These are phyloP conservation scores for Peromyscus californicus DNA, from an alignment of 2,113 vertebrate species.

Conservation along the genomic window DNA sequence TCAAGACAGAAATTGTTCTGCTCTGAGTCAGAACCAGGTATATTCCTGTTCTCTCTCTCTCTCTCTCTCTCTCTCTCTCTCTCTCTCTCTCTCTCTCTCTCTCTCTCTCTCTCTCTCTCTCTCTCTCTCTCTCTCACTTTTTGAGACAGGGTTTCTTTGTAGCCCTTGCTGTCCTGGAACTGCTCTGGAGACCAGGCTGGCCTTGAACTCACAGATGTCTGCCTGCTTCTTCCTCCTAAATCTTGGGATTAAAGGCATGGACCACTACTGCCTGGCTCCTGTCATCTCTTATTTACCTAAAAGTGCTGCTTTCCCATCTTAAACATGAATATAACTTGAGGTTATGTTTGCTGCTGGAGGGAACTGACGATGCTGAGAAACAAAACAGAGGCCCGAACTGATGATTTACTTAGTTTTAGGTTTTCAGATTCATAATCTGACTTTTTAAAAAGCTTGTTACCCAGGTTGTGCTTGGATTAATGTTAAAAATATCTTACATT, in stretches of 20 bases:
- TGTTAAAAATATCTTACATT: slow-evolving; percentile 33
- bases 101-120: too few relatives aligned
- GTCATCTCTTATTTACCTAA: not conserved
- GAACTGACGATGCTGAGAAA: not conserved
- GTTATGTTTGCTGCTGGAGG: slow-evolving; percentile 34
- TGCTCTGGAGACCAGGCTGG: not conserved
- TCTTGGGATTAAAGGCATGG: not conserved
- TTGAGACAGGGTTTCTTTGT: not conserved
- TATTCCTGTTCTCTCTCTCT: not conserved
- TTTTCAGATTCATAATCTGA: not conserved
- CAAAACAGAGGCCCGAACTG: not conserved
- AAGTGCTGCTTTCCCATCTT: slow-evolving; percentile 48
- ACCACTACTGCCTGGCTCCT: not conserved
- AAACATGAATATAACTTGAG: slow-evolving; percentile 30
- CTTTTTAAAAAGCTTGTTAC: not conserved
- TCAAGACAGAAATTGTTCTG: slow-evolving; percentile 49
- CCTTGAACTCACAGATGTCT: not conserved
- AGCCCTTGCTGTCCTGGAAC: not conserved
- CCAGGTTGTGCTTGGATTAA: slow-evolving; percentile 37
- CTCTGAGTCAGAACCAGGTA: slow-evolving; percentile 35
- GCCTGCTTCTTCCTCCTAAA: not conserved
- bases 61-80: too few relatives aligned
- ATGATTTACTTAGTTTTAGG: slow-evolving; percentile 34
- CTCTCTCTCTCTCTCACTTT: too few relatives aligned
- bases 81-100: too few relatives aligned